Percentiles rank a stretch among this genome's conserved stretches.
Evolutionary conservation across 2,888 invertebrate genomes (phyloP).

Genomic region (Drosophila peninsularis): DNA sequence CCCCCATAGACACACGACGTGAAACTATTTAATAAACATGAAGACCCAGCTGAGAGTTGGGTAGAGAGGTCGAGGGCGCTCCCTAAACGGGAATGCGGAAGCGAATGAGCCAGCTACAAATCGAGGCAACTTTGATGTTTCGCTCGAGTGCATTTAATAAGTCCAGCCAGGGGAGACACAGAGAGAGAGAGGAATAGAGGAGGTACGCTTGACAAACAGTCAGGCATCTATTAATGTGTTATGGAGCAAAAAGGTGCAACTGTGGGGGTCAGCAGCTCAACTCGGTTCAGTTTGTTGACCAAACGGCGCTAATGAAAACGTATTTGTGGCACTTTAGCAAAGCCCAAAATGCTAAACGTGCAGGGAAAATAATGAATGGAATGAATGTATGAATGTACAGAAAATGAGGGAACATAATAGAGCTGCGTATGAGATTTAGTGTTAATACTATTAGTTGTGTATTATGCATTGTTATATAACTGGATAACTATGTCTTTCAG

Average conservation of each 20-base stretch:
- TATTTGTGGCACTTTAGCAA: neutral
- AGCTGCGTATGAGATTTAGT: neutral
- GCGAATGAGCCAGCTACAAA: slow-evolving; percentile 33
- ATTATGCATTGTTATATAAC: no score
- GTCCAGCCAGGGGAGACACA: slow-evolving; percentile 14
- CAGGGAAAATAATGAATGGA: neutral
- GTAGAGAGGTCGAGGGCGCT: neutral
- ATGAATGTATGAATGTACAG: neutral
- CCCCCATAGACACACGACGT: slow-evolving; percentile 26
- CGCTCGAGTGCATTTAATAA: slow-evolving; percentile 74
- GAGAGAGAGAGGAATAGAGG: neutral
- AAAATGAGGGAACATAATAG: neutral
- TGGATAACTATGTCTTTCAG: no score
- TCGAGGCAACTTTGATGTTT: slow-evolving; percentile 63
- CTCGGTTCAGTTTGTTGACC: slow-evolving; percentile 1
- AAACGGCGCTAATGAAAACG: slow-evolving; percentile 8
- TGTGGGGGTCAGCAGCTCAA: slow-evolving; percentile 11
- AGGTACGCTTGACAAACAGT: slow-evolving; percentile 13
- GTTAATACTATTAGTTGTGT: neutral
- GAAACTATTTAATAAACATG: slow-evolving; percentile 78
- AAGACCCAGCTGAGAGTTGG: slow-evolving; percentile 8
- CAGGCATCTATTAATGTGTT: slow-evolving; percentile 20
- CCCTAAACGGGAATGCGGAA: slow-evolving; percentile 17
- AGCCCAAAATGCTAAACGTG: slow-evolving; percentile 3
- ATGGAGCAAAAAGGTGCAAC: slow-evolving; percentile 7